Base-by-base conservation (phyloP, 1,140 invertebrate species). In the Drosophila nasuta region DNA sequence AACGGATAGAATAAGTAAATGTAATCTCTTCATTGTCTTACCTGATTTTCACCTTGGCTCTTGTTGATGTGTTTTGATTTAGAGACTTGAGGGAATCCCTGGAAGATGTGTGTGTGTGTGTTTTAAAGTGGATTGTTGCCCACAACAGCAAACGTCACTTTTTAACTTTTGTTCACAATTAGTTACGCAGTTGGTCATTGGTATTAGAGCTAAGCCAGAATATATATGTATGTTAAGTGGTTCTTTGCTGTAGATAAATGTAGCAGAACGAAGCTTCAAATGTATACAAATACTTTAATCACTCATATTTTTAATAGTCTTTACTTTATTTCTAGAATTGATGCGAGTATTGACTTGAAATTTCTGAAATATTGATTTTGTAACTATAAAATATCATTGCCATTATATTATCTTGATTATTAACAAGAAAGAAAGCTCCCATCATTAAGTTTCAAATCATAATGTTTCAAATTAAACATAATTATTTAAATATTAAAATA, bases 1-100 rank as follows among this genome's bases (percentile, higher is more conserved):
- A 82, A 76, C 73, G 49, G 60, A 75, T 63, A 59, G 79, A 79
- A 79, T 88, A 81, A 88, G 72, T 86, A 82, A 87, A 64, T 85
- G 82, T 66, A 33, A 64, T 73, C 54, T 60, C 49, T 60, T 66
- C 62, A 66, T 59, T 70, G 72, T 63, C 58, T 74, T 85, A 79
- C 79, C 83, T 86, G 79, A 46, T 79, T 64, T 72, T 74, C 48
- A 81, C 62, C 71, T 81, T 65, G 41, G 20, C 15, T 54, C 15
- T 38, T 65, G 69, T 72, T 74, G 69, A 74, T 67, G 43, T 77
- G 70, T 63, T 78, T 71, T 75, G 76, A 78, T 78, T 75, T 78
- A 78, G 17, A 62, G 62, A 60, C 28, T 58, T 30, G 25, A 56
- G 59, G 69, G 51, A 66, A 59, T 51, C 69, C 69, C 68, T 49